Evolutionary conservation across 2,888 invertebrate species (phyloP), one percentile per base, ranked within the genome.

Genomic region (Synanthedon vespiformis): DNA sequence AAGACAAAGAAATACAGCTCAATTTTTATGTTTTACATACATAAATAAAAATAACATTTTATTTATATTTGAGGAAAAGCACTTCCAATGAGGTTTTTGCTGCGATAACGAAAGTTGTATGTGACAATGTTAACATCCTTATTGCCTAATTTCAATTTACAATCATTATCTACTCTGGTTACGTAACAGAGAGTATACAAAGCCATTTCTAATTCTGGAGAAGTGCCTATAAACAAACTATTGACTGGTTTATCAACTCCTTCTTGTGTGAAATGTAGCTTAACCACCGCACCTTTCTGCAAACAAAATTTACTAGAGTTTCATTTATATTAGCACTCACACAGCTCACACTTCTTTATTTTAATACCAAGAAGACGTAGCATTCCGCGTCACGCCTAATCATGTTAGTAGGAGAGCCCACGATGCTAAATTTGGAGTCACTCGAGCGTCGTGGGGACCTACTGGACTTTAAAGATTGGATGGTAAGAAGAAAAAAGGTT

Each of bases 131-230:
- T 89, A 57, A 96, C 91, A 58, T 90, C 90, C 56, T 91, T 91
- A 40, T 92, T 93, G 56, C 89, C 91, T 55, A 95, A 79, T 52
- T 91, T 91, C 11, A 96, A 87, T 0, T 92, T 92, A 63, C 96
- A 96, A 4, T 91, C 89, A 55, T 89, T 86, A 64, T 94, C 93
- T 1, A 93, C 91, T 52, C 95, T 90, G 12, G 93, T 84, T 48
- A 94, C 84, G 73, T 94, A 96, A 70, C 97, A 98, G 4, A 96
- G 89, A 0, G 96, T 94, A 74, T 96, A 97, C 2, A 97, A 76
- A 0, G 97, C 94, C 81, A 98, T 89, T 77, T 98, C 97, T 58
- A 97, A 85, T 79, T 97, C 97, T 0, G 97, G 97, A 52, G 95
- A 95, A 1, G 94, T 94, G 22, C 95, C 95, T 56, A 95, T 87